These are phyloP conservation scores for Xyliphius kryptos DNA, from an alignment of 2,113 vertebrate species.

Conservation along the genomic window DNA sequence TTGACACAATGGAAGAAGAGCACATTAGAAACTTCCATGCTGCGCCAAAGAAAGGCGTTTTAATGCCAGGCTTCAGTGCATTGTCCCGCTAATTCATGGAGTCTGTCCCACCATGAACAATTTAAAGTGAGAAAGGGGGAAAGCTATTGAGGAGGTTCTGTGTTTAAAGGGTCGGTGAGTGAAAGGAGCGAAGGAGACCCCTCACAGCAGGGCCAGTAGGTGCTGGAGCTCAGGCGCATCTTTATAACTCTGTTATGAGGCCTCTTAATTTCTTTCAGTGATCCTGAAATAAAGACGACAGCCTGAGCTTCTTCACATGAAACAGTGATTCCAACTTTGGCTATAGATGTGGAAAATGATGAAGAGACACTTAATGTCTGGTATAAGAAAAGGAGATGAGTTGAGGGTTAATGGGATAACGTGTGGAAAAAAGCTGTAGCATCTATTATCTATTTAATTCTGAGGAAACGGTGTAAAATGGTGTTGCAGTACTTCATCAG, in stretches of 20 bases:
- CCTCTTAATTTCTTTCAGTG: constrained; percentile 52
- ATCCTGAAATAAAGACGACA: constrained; percentile 48
- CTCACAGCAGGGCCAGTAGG: constrained; percentile 59
- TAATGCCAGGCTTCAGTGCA: constrained; percentile 49
- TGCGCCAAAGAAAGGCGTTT: constrained; percentile 29
- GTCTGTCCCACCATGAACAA: constrained; percentile 67
- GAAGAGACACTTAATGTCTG: constrained; percentile 43
- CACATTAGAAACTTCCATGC: constrained; percentile 41
- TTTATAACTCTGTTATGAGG: constrained; percentile 56
- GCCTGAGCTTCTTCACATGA: too few relatives aligned
- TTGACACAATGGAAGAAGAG: constrained; percentile 32
- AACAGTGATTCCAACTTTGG: constrained; percentile 58
- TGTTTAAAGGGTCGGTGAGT: constrained; percentile 60
- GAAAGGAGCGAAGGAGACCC: constrained; percentile 44
- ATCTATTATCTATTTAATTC: too few relatives aligned
- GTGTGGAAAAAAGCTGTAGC: too few relatives aligned
- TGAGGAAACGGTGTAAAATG: too few relatives aligned
- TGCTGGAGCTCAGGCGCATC: constrained; percentile 55
- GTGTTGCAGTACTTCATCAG: too few relatives aligned
- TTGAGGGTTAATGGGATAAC: too few relatives aligned
- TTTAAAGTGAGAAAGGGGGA: constrained; percentile 68
- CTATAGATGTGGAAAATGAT: constrained; percentile 51
- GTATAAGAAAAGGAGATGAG: constrained; percentile 39
- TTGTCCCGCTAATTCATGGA: constrained; percentile 72
- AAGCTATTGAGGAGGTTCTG: constrained; percentile 62